Evolutionary conservation across 2,888 invertebrate species (phyloP), one percentile per base, ranked within the genome.

Genomic region (Allolobophora icterica): DNA sequence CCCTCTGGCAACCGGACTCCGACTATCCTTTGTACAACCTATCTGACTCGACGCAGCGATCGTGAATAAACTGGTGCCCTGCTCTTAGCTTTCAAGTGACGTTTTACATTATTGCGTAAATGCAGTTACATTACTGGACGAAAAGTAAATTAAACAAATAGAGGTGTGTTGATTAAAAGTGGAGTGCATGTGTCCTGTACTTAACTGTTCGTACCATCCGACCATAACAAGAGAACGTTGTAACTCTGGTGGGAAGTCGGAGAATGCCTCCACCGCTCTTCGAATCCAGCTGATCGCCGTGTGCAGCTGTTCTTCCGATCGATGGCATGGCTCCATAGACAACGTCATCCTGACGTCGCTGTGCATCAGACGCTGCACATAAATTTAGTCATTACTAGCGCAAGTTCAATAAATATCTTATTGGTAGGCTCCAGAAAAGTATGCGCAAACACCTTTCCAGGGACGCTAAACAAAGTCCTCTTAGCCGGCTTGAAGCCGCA

Each of bases 171-270:
- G 58, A 58, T 58, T 30, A 30, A 30, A 30, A 58, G 4, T 58
- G 45, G 58, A 58, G 0, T 52, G 30, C 24, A 24, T 58, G 58
- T 30, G 58, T 58, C 3, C 58, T 58, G 58, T 24, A 58, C 58
- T 58, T 58, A 58, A 95, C 95, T 94, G 93, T 92, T 95, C 95
- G 92, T 95, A 95, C 94, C 94, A 95, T 58, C 94, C 95, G 15
- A 94, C 94, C 89, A 93, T 92, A 35, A 94, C 94, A 6, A 95
- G 93, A 13, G 94, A 94, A 90, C 93, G 90, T 93, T 95, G 95
- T 94, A 95, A 94, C 21, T 94, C 94, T 84, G 94, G 94, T 30
- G 95, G 95, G 91, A 94, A 95, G 91, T 95, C 95, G 33, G 94
- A 93, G 92, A 95, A 95, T 1, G 94, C 94, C 24, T 94, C 94